Evolutionary conservation across 2,113 vertebrate species (phyloP).

Genomic region (Xiphias gladius): DNA sequence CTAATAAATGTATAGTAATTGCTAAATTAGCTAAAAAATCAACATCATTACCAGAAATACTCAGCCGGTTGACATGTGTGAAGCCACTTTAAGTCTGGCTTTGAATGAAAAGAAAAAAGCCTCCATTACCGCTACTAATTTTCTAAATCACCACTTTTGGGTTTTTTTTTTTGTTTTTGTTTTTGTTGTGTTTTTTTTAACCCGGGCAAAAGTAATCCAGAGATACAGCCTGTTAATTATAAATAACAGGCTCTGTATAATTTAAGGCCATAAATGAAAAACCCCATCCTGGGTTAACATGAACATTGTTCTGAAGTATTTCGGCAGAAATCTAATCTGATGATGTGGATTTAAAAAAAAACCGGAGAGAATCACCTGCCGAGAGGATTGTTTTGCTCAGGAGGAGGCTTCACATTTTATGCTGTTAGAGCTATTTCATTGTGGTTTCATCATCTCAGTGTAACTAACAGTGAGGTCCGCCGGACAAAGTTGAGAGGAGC

Average conservation of each 20-base stretch:
- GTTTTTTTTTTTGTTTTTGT: too few relatives aligned
- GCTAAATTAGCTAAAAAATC: background rate
- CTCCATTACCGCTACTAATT: too few relatives aligned
- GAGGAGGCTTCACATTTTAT: background rate
- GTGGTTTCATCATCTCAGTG: constrained; percentile 43
- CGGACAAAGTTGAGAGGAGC: background rate
- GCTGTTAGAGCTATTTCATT: constrained; percentile 10
- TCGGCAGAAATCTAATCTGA: background rate
- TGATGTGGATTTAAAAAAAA: background rate
- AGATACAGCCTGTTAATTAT: constrained; percentile 4
- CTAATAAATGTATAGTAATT: too few relatives aligned
- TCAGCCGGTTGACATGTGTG: too few relatives aligned
- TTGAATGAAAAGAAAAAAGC: too few relatives aligned
- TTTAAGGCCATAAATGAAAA: background rate
- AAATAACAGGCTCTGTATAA: background rate
- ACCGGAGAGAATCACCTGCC: constrained; percentile 11
- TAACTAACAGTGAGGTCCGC: background rate
- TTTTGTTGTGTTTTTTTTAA: too few relatives aligned
- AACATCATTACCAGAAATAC: background rate
- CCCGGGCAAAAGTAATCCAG: background rate
- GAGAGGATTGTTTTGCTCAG: constrained; percentile 8
- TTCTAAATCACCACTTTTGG: too few relatives aligned
- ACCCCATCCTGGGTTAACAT: background rate
- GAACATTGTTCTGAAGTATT: background rate
- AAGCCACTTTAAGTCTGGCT: too few relatives aligned